Conservation (phyloP, 2,797 vertebrate species). For the Heliangelus exortis region DNA sequence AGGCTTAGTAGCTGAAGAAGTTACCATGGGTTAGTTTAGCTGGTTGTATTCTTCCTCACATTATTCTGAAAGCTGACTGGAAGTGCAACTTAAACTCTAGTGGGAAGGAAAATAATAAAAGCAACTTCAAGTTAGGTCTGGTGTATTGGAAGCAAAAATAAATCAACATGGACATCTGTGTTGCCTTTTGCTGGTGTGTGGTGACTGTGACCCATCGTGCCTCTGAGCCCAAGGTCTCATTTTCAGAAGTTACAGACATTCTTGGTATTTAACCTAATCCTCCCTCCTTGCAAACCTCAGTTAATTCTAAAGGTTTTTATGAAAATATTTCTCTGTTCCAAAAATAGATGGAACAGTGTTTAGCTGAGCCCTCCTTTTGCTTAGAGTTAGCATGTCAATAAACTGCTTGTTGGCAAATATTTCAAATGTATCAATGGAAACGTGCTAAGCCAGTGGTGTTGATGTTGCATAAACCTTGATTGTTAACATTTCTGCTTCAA, state of each 20-base stretch:
- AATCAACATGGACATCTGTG: not conserved
- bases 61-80: not conserved
- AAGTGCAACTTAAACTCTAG: not conserved
- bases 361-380: not conserved
- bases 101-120: not conserved
- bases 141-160: not conserved
- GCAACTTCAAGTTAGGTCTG: not conserved
- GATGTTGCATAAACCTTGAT: slow-evolving; percentile 39
- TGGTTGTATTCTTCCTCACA: not conserved
- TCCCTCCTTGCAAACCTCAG: not conserved
- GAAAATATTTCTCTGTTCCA: not conserved
- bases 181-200: not conserved
- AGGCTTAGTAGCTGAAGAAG: not conserved
- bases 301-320: not conserved
- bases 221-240: not conserved
- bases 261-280: not conserved
- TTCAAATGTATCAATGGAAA: not conserved
- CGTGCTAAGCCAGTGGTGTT: not conserved
- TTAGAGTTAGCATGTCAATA: not conserved
- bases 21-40: not conserved
- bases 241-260: slow-evolving; percentile 33
- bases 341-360: not conserved
- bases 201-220: not conserved
- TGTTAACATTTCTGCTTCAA: slow-evolving; percentile 78
- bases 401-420: not conserved